Evolutionary conservation across 1,140 invertebrate genomes (phyloP).

Genomic region (Cyclargus thomasi): DNA sequence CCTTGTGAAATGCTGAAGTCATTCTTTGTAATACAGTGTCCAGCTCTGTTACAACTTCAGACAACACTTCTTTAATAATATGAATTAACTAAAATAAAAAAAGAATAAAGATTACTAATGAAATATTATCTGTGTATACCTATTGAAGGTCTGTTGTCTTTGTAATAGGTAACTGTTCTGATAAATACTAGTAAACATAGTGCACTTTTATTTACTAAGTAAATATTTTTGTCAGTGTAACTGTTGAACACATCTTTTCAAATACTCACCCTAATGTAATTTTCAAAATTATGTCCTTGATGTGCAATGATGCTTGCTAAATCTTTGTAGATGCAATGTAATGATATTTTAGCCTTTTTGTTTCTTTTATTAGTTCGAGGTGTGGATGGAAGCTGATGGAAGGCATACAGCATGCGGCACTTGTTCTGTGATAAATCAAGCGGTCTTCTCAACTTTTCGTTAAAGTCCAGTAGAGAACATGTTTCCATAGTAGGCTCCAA

Average conservation of each 20-base stretch:
- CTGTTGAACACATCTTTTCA: background rate
- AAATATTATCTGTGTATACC: too few relatives aligned
- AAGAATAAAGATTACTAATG: background rate
- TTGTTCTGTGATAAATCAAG: conserved; percentile 36
- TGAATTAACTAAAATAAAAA: conserved; percentile 42
- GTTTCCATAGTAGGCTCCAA: conserved; percentile 36
- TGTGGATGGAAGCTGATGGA: conserved; percentile 41
- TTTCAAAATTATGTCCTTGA: conserved; percentile 20
- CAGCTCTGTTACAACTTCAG: conserved; percentile 36
- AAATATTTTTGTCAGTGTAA: too few relatives aligned
- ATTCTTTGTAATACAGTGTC: conserved; percentile 37
- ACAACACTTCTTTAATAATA: conserved; percentile 31
- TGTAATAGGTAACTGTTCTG: too few relatives aligned
- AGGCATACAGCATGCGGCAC: conserved; percentile 48
- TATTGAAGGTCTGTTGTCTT: too few relatives aligned
- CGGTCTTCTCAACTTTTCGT: conserved; percentile 44
- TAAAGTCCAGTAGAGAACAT: conserved; percentile 47
- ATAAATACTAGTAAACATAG: too few relatives aligned
- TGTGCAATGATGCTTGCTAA: conserved; percentile 28
- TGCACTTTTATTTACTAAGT: too few relatives aligned
- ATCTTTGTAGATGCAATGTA: conserved; percentile 44
- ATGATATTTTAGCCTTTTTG: conserved; percentile 25
- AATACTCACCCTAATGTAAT: conserved; percentile 20
- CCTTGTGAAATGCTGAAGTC: conserved; percentile 52
- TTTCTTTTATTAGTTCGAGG: conserved; percentile 24